A percentile compares a stretch with the other conserved stretches of the same genome.
These are phyloP conservation scores for Nomada fucata DNA, from an alignment of 2,888 invertebrate genomes.

Conservation along the genomic window DNA sequence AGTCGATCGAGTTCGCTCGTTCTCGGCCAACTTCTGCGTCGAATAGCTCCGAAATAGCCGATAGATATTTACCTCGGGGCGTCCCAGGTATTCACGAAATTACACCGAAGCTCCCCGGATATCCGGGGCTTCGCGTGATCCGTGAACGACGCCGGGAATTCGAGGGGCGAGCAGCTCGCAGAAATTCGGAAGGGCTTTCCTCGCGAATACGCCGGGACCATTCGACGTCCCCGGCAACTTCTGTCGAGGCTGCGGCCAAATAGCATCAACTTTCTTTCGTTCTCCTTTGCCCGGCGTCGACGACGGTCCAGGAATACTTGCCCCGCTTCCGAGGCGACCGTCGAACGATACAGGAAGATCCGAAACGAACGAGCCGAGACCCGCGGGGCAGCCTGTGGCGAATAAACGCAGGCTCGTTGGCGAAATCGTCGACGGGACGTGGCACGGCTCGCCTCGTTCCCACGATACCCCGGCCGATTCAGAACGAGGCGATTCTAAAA, in stretches of 20 bases:
- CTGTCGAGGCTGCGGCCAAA: not conserved
- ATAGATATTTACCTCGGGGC: slow-evolving; percentile 56
- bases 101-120: slow-evolving; percentile 40
- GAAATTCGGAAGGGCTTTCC: slow-evolving; percentile 24
- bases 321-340: not conserved
- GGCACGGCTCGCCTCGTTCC: slow-evolving; percentile 12
- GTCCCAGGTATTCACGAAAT: slow-evolving; percentile 55
- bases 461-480: slow-evolving; percentile 31
- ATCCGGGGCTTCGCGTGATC: slow-evolving; percentile 43
- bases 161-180: slow-evolving; percentile 8
- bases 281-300: not conserved
- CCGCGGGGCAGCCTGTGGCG: slow-evolving; percentile 8
- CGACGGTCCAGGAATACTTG: not conserved
- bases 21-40: slow-evolving; percentile 46
- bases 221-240: not conserved
- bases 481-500: slow-evolving; percentile 9
- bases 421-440: slow-evolving; percentile 38
- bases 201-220: slow-evolving; percentile 21
- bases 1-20: slow-evolving; percentile 42
- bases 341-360: no score
- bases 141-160: slow-evolving; percentile 51
- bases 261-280: not conserved
- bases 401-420: slow-evolving; percentile 52
- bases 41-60: slow-evolving; percentile 47
- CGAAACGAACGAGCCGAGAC: not conserved